Evolutionary conservation across 2,888 invertebrate genomes (phyloP).

Genomic region (Oscheius sp.): DNA sequence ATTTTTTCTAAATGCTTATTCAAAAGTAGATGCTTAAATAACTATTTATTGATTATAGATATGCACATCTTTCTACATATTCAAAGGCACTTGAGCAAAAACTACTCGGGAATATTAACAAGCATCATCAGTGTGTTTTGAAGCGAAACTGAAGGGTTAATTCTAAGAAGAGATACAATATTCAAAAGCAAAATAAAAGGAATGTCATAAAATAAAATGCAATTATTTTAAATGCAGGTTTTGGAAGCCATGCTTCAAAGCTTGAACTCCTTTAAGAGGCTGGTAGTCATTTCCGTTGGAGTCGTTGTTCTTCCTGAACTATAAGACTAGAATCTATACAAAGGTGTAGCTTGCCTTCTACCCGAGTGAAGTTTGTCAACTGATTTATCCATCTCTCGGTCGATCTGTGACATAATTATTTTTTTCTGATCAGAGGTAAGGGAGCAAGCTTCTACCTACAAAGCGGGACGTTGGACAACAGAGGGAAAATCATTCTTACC

Average conservation of each 20-base stretch:
- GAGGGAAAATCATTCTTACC: conserved; percentile 32
- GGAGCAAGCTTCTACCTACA: conserved; percentile 27
- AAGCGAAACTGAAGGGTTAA: conserved; percentile 1
- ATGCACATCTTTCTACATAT: conserved; percentile 5
- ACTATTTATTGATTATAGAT: conserved; percentile 4
- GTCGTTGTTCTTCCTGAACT: conserved; percentile 13
- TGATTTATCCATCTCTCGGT: conserved; percentile 21
- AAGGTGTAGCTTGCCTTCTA: not conserved
- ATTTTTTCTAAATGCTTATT: too few relatives aligned
- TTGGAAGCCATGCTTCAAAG: conserved; percentile 25
- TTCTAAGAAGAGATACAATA: conserved; percentile 14
- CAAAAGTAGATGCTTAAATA: too few relatives aligned
- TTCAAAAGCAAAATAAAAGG: conserved; percentile 19
- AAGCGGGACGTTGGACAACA: conserved; percentile 6
- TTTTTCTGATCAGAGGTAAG: conserved; percentile 24
- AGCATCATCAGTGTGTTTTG: conserved; percentile 20
- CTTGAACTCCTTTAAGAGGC: conserved; percentile 37
- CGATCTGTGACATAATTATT: conserved; percentile 23
- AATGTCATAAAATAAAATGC: conserved; percentile 11
- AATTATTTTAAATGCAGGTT: conserved; percentile 18
- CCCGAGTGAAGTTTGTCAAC: conserved; percentile 20
- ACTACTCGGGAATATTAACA: conserved; percentile 22
- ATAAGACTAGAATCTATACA: not conserved
- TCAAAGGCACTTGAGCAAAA: conserved; percentile 25
- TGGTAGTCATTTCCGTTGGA: conserved; percentile 47